These are phyloP conservation scores for Drosophila prosaltans DNA, from an alignment of 1,140 invertebrate genomes.

Conservation along the genomic window DNA sequence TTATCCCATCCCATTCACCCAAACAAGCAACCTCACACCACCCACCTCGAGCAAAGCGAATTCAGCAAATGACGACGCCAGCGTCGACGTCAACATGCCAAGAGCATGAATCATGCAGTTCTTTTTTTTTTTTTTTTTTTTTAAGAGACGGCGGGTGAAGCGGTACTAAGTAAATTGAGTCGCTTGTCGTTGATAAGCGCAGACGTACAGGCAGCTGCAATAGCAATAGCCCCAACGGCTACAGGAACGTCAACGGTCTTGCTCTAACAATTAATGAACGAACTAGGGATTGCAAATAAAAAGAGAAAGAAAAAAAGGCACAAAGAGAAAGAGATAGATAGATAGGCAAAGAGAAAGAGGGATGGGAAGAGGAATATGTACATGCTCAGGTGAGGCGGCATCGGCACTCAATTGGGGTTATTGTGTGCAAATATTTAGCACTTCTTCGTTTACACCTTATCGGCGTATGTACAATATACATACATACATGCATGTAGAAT, in stretches of 20 bases:
- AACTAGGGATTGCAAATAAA: conserved; percentile 8
- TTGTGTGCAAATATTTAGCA: conserved; percentile 66
- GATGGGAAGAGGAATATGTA: not conserved
- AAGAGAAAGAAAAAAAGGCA: conserved; percentile 9
- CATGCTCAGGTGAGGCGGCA: conserved; percentile 18
- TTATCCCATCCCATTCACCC: not conserved
- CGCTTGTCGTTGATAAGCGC: conserved; percentile 54
- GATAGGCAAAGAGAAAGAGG: too few species aligned
- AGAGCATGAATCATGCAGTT: conserved; percentile 69
- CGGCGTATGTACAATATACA: conserved; percentile 37
- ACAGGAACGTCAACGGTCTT: conserved; percentile 2
- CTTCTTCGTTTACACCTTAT: conserved; percentile 51
- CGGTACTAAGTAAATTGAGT: conserved; percentile 60
- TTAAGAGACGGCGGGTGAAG: conserved; percentile 32
- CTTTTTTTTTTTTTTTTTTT: conserved; percentile 38
- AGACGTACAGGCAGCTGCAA: conserved; percentile 45
- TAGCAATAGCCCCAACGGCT: not conserved
- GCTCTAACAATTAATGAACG: conserved; percentile 1
- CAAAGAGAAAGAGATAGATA: not conserved
- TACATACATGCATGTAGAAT: conserved; percentile 14
- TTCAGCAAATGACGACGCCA: conserved; percentile 20
- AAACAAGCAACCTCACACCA: conserved; percentile 22
- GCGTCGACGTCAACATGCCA: conserved; percentile 48
- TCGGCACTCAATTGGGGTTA: conserved; percentile 31
- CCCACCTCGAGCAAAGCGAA: conserved; percentile 22